Conservation (phyloP, 2,888 invertebrate species). For the Ctena decussata region DNA sequence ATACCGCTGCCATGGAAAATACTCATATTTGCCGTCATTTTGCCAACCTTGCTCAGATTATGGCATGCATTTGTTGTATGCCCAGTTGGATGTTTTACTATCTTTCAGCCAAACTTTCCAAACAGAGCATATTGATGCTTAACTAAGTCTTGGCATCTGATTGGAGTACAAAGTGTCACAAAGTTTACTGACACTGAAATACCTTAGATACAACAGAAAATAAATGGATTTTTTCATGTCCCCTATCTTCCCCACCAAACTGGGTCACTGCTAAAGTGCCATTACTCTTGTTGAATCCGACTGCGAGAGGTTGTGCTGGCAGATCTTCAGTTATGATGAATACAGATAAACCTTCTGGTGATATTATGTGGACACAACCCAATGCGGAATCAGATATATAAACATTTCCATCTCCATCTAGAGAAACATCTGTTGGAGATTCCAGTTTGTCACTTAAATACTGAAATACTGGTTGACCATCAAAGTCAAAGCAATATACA, state of each 20-base stretch:
- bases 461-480: background rate
- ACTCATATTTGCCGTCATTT: too few relatives aligned
- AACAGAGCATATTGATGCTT: too few relatives aligned
- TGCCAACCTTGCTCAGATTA: too few relatives aligned
- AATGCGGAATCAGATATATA: background rate
- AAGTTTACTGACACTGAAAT: too few relatives aligned
- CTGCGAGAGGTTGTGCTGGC: background rate
- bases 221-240: background rate
- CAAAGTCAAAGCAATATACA: background rate
- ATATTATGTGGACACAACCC: background rate
- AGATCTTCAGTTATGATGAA: background rate
- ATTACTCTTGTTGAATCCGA: background rate
- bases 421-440: background rate
- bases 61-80: too few relatives aligned
- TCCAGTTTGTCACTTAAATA: background rate
- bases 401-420: background rate
- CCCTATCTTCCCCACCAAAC: background rate
- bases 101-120: too few relatives aligned
- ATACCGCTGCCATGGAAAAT: too few relatives aligned
- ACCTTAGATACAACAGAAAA: background rate
- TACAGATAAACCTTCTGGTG: background rate
- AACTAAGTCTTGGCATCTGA: too few relatives aligned
- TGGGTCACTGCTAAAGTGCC: background rate
- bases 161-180: too few relatives aligned
- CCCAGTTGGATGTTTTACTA: too few relatives aligned